These are phyloP conservation scores for Drosophila orena DNA, from an alignment of 1,140 invertebrate genomes.

Conservation along the genomic window DNA sequence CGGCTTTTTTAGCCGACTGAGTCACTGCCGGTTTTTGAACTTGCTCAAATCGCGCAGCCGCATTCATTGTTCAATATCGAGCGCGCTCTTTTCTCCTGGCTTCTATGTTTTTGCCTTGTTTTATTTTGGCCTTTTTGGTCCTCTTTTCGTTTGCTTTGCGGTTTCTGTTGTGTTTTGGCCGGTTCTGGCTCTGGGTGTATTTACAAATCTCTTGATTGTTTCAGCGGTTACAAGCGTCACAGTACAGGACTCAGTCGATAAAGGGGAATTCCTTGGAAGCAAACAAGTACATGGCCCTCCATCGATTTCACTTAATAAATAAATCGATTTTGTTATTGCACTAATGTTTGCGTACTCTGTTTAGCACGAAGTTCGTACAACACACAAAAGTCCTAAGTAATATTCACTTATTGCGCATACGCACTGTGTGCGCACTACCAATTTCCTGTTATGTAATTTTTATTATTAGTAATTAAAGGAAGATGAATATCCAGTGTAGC, in stretches of 20 bases:
- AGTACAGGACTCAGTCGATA: conserved; percentile 10
- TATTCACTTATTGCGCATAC: not conserved
- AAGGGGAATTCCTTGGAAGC: not conserved
- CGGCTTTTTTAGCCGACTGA: conserved; percentile 74
- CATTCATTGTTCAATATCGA: conserved; percentile 63
- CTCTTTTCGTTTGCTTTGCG: conserved; percentile 32
- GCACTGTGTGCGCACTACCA: not conserved
- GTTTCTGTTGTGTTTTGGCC: conserved; percentile 42
- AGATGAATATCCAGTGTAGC: too few relatives aligned
- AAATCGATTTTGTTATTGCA: too few relatives aligned
- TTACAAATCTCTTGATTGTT: conserved; percentile 63
- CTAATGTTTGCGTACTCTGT: too few relatives aligned
- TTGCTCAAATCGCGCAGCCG: conserved; percentile 58
- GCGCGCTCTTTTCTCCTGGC: conserved; percentile 35
- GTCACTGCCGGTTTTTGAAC: conserved; percentile 77
- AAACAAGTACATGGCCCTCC: not conserved
- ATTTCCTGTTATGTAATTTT: not conserved
- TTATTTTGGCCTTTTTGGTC: conserved; percentile 34
- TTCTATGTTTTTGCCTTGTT: conserved; percentile 25
- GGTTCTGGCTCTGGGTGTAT: conserved; percentile 5
- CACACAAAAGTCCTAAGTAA: too few relatives aligned
- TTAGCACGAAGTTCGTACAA: too few relatives aligned
- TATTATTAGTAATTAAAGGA: too few relatives aligned
- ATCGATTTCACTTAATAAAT: too few relatives aligned
- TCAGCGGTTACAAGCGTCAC: conserved; percentile 50